Base-by-base conservation (phyloP, 2,797 vertebrate species). In the Gymnoscopelus braueri region DNA sequence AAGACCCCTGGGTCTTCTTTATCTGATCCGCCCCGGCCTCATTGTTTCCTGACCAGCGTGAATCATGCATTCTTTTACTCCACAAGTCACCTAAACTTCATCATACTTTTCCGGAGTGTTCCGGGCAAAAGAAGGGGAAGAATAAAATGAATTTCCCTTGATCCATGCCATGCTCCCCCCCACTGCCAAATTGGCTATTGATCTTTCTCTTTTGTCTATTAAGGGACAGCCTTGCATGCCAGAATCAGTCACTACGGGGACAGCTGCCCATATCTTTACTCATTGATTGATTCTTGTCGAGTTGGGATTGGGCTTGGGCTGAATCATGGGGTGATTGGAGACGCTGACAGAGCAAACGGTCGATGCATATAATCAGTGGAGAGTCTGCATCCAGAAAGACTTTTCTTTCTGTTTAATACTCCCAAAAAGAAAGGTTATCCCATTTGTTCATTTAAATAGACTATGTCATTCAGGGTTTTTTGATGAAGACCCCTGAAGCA, bases 101-200 rank as follows among this genome's bases (percentile, higher is more conserved):
- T 15, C 55, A n/a, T 9, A 57, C 55, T 7, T 57, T 57, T 57
- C 19, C 19, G 19, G 19, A 19, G 19, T 12, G 1, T 13, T 65
- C n/a, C 64, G 65, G 58, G 55, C 44, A 59, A 64, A 61, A 50
- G 60, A 60, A 69, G 75, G 63, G 71, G 26, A 67, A 60, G 29
- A 49, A 50, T 59, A 71, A 72, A 74, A 80, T 77, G 3, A 68
- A 80, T 74, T 79, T 75, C 69, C 63, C 59, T 10, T 50, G 60
- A 65, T 70, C 66, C 77, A 58, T 44, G 39, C 39, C 9, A 72
- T 49, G 52, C 66, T 62, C 65, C 66, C 79, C 72, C 79, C 75
- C 53, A 60, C 62, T 69, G 67, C 67, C 80, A 78, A 84, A 82
- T 85, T 78, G 75, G 69, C 69, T 85, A 85, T 85, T 85, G 83